Percentiles rank a stretch among this genome's conserved stretches.
Conservation (phyloP, 1,140 invertebrate genomes). For the Rhopalosiphum padi region DNA sequence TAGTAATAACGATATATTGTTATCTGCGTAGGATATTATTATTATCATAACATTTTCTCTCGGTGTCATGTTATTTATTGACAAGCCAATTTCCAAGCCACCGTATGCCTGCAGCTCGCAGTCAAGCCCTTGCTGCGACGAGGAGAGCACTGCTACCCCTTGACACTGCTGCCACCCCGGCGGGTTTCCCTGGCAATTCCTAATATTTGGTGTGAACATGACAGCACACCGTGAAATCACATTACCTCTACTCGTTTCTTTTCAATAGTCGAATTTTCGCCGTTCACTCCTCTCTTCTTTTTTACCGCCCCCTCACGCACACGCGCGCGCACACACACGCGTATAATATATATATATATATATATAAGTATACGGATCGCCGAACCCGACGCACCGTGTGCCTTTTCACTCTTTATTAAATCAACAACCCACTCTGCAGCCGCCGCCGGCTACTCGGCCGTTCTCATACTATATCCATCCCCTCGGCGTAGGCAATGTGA, state of each 20-base stretch:
- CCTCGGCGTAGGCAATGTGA: conserved; percentile 18
- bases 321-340: background rate
- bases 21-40: background rate
- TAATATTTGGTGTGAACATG: conserved; percentile 57
- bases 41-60: background rate
- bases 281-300: background rate
- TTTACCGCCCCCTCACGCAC: background rate
- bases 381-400: conserved; percentile 34
- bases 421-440: conserved; percentile 50
- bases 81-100: conserved; percentile 53
- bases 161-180: background rate
- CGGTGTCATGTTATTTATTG: conserved; percentile 56
- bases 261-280: conserved; percentile 44
- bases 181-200: conserved; percentile 42
- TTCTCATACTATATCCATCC: background rate
- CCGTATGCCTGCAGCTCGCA: conserved; percentile 9
- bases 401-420: conserved; percentile 57
- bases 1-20: background rate
- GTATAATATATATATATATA: background rate
- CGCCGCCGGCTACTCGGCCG: conserved; percentile 19
- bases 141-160: background rate
- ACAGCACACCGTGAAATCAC: conserved; percentile 57
- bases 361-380: conserved; percentile 12
- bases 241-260: conserved; percentile 44
- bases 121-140: background rate